Evolutionary conservation across 2,113 vertebrate species (phyloP).

Genomic region (Marmota flaviventris): DNA sequence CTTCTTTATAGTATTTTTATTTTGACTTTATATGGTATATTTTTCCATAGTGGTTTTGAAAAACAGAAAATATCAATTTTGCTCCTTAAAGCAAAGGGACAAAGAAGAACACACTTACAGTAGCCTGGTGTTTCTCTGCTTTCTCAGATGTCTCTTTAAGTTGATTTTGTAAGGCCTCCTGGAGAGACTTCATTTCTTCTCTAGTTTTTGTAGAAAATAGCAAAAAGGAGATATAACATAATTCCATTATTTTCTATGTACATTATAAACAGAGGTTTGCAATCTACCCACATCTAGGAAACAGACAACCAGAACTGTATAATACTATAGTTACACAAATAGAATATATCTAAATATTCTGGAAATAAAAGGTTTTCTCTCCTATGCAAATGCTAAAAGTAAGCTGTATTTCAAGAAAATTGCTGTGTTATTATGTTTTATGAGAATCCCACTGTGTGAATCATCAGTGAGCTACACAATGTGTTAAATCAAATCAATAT

Average conservation of each 20-base stretch:
- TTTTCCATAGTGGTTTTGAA: not conserved
- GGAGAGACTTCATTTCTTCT: constrained; percentile 98
- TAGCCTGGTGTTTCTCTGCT: constrained; percentile 97
- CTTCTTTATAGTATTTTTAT: not conserved
- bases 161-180: constrained; percentile 97
- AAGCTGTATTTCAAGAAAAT: constrained; percentile 62
- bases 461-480: constrained; percentile 67
- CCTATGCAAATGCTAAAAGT: not conserved
- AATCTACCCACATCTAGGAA: constrained; percentile 34
- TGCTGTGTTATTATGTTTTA: constrained; percentile 43
- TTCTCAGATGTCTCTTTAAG: constrained; percentile 96
- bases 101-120: constrained; percentile 90
- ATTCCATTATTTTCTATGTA: constrained; percentile 69
- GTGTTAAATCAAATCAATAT: constrained; percentile 63
- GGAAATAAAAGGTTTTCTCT: constrained; percentile 52
- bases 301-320: constrained; percentile 66
- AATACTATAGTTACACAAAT: not conserved
- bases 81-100: not conserved
- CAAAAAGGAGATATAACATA: constrained; percentile 82
- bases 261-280: constrained; percentile 50
- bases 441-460: constrained; percentile 63
- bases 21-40: not conserved
- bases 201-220: constrained; percentile 87
- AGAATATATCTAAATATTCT: not conserved
- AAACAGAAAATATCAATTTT: not conserved